These are phyloP conservation scores for Enteromius viviparus DNA, from an alignment of 2,797 vertebrate species.

Conservation along the genomic window DNA sequence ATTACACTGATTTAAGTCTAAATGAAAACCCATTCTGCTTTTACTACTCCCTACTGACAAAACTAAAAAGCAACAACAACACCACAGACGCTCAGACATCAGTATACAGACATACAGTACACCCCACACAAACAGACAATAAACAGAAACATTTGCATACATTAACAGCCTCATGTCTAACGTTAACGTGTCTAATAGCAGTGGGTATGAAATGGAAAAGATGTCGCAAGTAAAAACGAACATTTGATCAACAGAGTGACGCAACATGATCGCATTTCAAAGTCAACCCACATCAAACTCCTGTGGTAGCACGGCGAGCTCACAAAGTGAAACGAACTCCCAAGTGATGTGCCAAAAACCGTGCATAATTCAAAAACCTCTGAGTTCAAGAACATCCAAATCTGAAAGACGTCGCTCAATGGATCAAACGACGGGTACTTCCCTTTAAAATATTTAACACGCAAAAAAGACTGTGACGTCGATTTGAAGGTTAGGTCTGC, in stretches of 20 bases:
- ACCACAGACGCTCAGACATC: neutral
- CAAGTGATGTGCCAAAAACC: slow-evolving; percentile 11
- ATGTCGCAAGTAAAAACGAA: neutral
- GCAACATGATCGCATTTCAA: slow-evolving; percentile 47
- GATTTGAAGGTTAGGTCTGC: slow-evolving; percentile 5
- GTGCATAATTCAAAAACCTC: slow-evolving; percentile 31
- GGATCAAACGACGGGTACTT: slow-evolving; percentile 27
- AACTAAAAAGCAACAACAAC: slow-evolving; percentile 3
- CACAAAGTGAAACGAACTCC: slow-evolving; percentile 23
- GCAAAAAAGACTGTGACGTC: neutral
- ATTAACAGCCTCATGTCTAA: slow-evolving; percentile 26
- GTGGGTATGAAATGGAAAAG: slow-evolving; percentile 9
- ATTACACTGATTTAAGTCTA: neutral
- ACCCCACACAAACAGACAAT: neutral
- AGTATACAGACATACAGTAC: neutral
- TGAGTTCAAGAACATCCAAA: slow-evolving; percentile 16
- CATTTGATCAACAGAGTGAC: slow-evolving; percentile 39
- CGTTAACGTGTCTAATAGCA: neutral
- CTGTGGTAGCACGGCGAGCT: neutral
- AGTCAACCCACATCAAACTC: slow-evolving; percentile 44
- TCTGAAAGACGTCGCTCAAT: slow-evolving; percentile 28
- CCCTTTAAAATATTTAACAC: slow-evolving; percentile 21
- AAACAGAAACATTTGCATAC: slow-evolving; percentile 9
- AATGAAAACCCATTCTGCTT: neutral
- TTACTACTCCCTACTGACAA: neutral